These are phyloP conservation scores for Chrysemys picta DNA, from an alignment of 2,113 vertebrate species.

Conservation along the genomic window DNA sequence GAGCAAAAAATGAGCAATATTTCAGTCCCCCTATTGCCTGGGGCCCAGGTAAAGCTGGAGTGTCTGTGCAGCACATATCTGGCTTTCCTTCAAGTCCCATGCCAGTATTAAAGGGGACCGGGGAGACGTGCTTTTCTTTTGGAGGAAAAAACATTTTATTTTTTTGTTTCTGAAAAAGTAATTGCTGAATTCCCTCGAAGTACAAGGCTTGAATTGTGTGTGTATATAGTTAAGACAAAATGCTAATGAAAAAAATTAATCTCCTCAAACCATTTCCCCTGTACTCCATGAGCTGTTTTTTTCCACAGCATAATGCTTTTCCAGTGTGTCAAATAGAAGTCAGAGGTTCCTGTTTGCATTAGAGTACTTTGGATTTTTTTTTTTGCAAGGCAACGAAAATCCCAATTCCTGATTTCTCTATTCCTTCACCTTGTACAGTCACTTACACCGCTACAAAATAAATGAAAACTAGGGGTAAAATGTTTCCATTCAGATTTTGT, in stretches of 20 bases:
- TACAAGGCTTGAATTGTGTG: constrained; percentile 3
- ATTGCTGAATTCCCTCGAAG: constrained; percentile 20
- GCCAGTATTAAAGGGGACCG: neutral
- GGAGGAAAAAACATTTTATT: neutral
- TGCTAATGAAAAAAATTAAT: constrained; percentile 44
- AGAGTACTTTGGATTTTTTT: constrained; percentile 30
- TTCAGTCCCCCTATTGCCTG: constrained; percentile 35
- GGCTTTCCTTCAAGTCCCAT: constrained; percentile 27
- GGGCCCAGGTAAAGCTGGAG: constrained; percentile 16
- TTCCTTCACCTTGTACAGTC: neutral
- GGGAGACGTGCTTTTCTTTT: neutral
- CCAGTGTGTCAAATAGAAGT: constrained; percentile 37
- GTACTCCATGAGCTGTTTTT: constrained; percentile 30
- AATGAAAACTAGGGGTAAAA: neutral
- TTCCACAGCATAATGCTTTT: constrained; percentile 29
- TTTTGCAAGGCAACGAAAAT: neutral
- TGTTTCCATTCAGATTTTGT: neutral
- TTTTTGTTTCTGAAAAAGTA: neutral
- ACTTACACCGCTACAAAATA: neutral
- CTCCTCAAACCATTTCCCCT: constrained; percentile 34
- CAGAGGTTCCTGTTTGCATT: constrained; percentile 51
- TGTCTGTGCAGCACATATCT: neutral
- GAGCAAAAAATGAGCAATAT: constrained; percentile 9
- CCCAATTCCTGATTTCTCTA: neutral
- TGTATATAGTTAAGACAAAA: neutral